Base-by-base conservation (phyloP, 1,140 invertebrate species). In the Littorina saxatilis region DNA sequence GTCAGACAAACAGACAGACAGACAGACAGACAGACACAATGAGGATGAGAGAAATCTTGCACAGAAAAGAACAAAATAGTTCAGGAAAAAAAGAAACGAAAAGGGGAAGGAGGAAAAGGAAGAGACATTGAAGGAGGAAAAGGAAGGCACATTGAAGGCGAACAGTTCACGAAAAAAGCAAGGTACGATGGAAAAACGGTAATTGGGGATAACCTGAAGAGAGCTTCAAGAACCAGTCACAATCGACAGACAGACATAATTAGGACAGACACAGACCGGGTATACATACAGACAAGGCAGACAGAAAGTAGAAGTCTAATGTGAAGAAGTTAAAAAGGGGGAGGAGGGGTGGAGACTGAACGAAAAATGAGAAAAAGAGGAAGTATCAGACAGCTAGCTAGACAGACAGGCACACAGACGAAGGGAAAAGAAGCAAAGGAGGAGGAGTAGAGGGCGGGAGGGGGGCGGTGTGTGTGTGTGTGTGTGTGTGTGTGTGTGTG, bases 261-360 rank as follows among this genome's bases (percentile, higher is more conserved):
- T n/a, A n/a, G n/a, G n/a, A n/a, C n/a, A n/a, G n/a, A n/a, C n/a
- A n/a, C n/a, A n/a, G n/a, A n/a, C n/a, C n/a, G n/a, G n/a, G n/a
- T n/a, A n/a, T n/a, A n/a, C n/a, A n/a, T n/a, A n/a, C n/a, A n/a
- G n/a, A n/a, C n/a, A n/a, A n/a, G n/a, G n/a, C n/a, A n/a, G n/a
- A n/a, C n/a, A n/a, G n/a, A n/a, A n/a, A n/a, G n/a, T n/a, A n/a
- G n/a, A n/a, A n/a, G n/a, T n/a, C n/a, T n/a, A n/a, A n/a, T n/a
- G n/a, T n/a, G n/a, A n/a, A n/a, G 66, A 70, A 70, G 32, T 17
- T n/a, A 70, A 32, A 70, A 27, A 61, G 55, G 27, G 55, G 27
- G 55, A 61, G 55, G 55, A 61, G 55, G 27, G 55, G 27, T 20
- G 27, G 55, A 61, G 55, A 70, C 17, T 23, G 66, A 70, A 32